phyloP scores from a whole-genome alignment of 2,888 invertebrate species.

The Creontiades dilutus region DNA sequence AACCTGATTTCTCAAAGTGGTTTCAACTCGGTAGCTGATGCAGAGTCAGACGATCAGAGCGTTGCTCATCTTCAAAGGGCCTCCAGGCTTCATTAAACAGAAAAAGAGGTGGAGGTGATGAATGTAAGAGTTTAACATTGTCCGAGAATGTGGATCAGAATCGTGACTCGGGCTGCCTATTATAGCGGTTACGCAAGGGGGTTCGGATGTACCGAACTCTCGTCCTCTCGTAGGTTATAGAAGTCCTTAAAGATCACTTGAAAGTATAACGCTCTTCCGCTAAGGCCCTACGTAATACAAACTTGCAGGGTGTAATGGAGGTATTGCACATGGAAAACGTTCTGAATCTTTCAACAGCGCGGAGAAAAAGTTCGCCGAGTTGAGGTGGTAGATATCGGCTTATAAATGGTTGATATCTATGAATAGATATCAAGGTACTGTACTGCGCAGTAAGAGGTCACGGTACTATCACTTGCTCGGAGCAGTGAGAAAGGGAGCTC shows the following conservation, averaged over 20 bases:
- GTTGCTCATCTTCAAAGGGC: slow-evolving; percentile 23
- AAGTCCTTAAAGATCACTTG: slow-evolving; percentile 20
- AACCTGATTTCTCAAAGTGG: background rate
- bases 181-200: slow-evolving; percentile 2
- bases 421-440: too few species aligned
- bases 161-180: slow-evolving; percentile 13
- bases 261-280: background rate
- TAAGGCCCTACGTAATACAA: background rate
- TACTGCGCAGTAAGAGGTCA: too few species aligned
- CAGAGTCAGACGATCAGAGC: background rate
- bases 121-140: slow-evolving; percentile 31
- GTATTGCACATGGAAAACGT: too few species aligned
- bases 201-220: background rate
- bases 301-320: background rate
- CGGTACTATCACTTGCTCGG: too few species aligned
- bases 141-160: slow-evolving; percentile 32
- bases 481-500: too few species aligned
- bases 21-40: background rate
- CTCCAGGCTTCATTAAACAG: slow-evolving; percentile 7
- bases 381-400: too few species aligned
- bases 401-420: too few species aligned
- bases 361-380: too few species aligned
- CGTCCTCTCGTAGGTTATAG: background rate
- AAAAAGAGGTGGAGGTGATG: background rate
- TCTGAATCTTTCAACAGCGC: too few species aligned